Conservation (phyloP, 2,113 vertebrate genomes). For the Carlito syrichta region DNA sequence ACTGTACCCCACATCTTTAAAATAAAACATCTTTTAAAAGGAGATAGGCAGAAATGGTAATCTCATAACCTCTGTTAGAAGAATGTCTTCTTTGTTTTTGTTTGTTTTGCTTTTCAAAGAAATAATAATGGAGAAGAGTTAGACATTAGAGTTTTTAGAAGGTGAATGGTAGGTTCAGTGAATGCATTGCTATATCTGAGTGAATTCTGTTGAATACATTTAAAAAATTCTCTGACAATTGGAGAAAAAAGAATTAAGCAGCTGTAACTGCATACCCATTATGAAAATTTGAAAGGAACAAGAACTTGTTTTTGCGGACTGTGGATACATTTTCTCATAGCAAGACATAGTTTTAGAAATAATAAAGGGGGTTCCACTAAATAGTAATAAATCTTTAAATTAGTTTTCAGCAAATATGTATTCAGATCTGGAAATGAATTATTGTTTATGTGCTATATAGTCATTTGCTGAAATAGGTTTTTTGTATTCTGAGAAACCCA, state of each 20-base stretch:
- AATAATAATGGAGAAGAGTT: background rate
- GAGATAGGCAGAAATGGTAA: background rate
- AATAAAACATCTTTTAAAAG: too few species aligned
- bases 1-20: too few species aligned
- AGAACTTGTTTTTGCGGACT: background rate
- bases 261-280: background rate
- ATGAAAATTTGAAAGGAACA: background rate
- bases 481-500: background rate
- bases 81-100: background rate
- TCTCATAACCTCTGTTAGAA: background rate
- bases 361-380: background rate
- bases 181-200: background rate
- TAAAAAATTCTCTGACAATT: background rate
- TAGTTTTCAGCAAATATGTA: background rate
- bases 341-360: background rate
- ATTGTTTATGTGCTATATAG: background rate
- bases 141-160: background rate
- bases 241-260: background rate
- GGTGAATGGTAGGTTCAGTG: background rate
- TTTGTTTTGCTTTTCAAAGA: conserved; percentile 32
- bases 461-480: background rate
- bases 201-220: background rate
- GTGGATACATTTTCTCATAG: background rate
- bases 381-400: background rate
- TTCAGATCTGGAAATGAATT: background rate